Conservation (phyloP, 1,140 invertebrate genomes). For the Gryon sp. region DNA sequence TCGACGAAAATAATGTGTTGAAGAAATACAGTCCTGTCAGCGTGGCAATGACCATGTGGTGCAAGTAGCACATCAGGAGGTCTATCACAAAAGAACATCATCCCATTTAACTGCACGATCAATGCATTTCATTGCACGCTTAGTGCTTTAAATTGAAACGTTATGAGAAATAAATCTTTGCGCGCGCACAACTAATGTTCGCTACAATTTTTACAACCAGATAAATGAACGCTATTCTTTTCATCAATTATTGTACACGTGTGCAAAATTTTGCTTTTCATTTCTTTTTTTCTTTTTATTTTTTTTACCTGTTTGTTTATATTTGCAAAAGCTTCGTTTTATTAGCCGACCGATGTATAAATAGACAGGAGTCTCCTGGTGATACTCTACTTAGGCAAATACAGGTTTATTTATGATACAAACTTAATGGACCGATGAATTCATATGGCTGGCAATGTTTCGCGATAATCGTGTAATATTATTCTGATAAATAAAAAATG, state of each 20-base stretch:
- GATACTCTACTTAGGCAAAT: too few species aligned
- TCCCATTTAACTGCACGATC: slow-evolving; percentile 57
- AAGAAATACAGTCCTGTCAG: slow-evolving; percentile 60
- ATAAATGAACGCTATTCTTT: slow-evolving; percentile 18
- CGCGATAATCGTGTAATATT: too few species aligned
- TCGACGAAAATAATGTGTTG: slow-evolving; percentile 42
- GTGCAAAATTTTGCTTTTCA: not conserved
- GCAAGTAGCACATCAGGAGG: slow-evolving; percentile 62
- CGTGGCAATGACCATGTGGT: slow-evolving; percentile 42
- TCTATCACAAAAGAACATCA: slow-evolving; percentile 63
- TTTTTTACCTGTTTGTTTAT: too few species aligned
- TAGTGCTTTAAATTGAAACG: slow-evolving; percentile 57
- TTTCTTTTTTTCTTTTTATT: too few species aligned
- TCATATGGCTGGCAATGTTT: too few species aligned
- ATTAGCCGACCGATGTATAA: too few species aligned
- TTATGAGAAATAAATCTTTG: slow-evolving; percentile 57
- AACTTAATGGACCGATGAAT: too few species aligned
- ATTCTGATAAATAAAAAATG: too few species aligned
- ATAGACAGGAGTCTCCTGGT: too few species aligned
- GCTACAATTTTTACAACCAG: slow-evolving; percentile 21
- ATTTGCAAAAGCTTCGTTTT: not conserved
- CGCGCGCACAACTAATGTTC: slow-evolving; percentile 32
- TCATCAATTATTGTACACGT: slow-evolving; percentile 14
- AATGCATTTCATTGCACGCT: slow-evolving; percentile 59
- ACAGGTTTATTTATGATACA: too few species aligned